Base-by-base conservation (phyloP, 2,113 vertebrate species). In the Gymnobelideus leadbeateri region DNA sequence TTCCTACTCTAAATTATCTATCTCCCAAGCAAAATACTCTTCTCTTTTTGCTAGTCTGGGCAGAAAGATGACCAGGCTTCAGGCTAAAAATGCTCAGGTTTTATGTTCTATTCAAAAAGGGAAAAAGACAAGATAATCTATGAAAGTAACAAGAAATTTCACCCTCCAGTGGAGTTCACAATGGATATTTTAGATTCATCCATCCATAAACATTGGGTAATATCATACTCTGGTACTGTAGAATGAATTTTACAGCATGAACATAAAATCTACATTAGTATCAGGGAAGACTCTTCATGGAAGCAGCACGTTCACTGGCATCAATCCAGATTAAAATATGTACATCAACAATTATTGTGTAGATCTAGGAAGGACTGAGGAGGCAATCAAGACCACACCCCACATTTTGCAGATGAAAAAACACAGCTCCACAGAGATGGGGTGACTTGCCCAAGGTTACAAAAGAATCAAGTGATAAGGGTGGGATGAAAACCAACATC, bases 101-200 rank as follows among this genome's bases (percentile, higher is more conserved):
- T 96, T 94, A 92, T 96, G 96, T 68, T 55, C 92, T 19, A 97
- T 95, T 91, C 68, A 16, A 55, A 94, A 90, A 61, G 37, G 77
- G 49, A 92, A 96, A 61, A n/a, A 95, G 55, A 96, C 96, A 95
- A 95, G 96, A 95, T 96, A 95, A 97, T 96, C 96, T 96, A 68
- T 89, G 94, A 97, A 97, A 96, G 96, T 96, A 97, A 97, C 97
- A 97, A 96, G 97, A 96, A 97, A 97, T 98, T 97, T 98, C 97
- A 97, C 90, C 94, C 98, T 96, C 92, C 93, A 93, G 95, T 95
- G 92, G 89, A 89, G 92, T 97, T 96, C 37, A 92, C 96, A 97
- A 96, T 97, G 97, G 95, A 96, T 97, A 98, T 97, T 98, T 96
- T 93, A 98, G 92, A 97, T 94, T 94, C 55, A 97, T 89, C 77